Conservation (phyloP, 1,140 invertebrate species). For the Drosophila sp. region DNA sequence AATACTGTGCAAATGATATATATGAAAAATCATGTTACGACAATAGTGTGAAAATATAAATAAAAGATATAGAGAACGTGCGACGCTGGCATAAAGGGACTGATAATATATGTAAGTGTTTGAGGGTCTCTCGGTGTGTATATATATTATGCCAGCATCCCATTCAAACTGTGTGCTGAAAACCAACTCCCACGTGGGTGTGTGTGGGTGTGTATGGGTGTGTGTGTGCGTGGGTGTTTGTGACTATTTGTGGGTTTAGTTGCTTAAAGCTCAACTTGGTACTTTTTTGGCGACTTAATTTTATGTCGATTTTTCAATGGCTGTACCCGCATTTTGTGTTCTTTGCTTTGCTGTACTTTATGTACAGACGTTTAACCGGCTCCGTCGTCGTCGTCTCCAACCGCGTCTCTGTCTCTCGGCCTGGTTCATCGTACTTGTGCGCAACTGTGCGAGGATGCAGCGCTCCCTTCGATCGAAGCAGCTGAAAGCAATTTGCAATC, state of each 20-base stretch:
- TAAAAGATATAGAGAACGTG: background rate
- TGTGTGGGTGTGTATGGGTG: conserved; percentile 8
- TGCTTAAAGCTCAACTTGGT: conserved; percentile 10
- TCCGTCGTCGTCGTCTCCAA: background rate
- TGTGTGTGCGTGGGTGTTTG: background rate
- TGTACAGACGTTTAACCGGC: conserved; percentile 25
- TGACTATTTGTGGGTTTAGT: background rate
- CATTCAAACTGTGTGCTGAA: conserved; percentile 22
- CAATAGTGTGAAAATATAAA: conserved; percentile 4
- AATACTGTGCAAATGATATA: conserved; percentile 15
- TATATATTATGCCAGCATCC: conserved; percentile 23
- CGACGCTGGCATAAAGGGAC: conserved; percentile 10
- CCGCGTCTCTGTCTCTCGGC: conserved; percentile 1
- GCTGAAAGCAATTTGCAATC: conserved; percentile 50
- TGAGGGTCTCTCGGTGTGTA: conserved; percentile 5
- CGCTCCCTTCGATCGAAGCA: conserved; percentile 10
- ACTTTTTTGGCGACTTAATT: conserved; percentile 45
- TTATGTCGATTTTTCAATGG: conserved; percentile 67
- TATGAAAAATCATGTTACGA: conserved; percentile 1
- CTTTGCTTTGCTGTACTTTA: background rate
- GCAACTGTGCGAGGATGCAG: conserved; percentile 35
- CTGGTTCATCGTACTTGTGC: conserved; percentile 41
- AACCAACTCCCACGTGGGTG: conserved; percentile 1
- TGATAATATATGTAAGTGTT: conserved; percentile 37
- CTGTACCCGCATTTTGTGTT: conserved; percentile 24